Percentiles rank a stretch among this genome's conserved stretches.
Conservation (phyloP, 2,797 vertebrate genomes). For the Myoxocephalus aenaeus region DNA sequence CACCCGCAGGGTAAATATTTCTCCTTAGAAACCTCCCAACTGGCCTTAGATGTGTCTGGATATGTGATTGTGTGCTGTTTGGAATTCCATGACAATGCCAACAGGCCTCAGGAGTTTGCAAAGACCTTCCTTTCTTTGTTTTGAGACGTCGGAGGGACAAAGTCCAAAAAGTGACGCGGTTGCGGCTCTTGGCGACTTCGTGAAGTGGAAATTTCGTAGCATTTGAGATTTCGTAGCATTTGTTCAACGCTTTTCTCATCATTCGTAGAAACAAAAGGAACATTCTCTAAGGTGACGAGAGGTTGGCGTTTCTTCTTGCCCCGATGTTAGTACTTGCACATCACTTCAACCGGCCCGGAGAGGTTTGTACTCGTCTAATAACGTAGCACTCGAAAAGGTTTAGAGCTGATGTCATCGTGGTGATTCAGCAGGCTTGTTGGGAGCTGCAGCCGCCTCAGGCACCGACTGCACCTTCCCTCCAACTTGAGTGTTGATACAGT, state of each 20-base stretch:
- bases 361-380: conserved; percentile 20
- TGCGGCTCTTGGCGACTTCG: not conserved
- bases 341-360: conserved; percentile 7
- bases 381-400: not conserved
- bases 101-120: conserved; percentile 9
- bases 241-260: not conserved
- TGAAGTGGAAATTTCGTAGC: not conserved
- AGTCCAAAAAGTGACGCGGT: not conserved
- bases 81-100: conserved; percentile 37
- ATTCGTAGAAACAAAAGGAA: not conserved
- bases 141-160: not conserved
- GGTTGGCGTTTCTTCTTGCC: not conserved
- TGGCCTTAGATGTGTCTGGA: conserved; percentile 19
- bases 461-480: conserved; percentile 14
- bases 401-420: conserved; percentile 17
- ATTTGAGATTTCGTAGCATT: not conserved
- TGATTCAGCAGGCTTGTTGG: conserved; percentile 47
- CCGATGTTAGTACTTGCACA: not conserved
- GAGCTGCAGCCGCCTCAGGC: conserved; percentile 45
- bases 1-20: not conserved
- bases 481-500: conserved; percentile 22
- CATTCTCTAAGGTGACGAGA: not conserved
- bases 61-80: conserved; percentile 7
- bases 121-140: not conserved
- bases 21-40: conserved; percentile 21